Evolutionary conservation across 2,888 invertebrate species (phyloP), one percentile per base, ranked within the genome.

Genomic region (Drosophila histrio): DNA sequence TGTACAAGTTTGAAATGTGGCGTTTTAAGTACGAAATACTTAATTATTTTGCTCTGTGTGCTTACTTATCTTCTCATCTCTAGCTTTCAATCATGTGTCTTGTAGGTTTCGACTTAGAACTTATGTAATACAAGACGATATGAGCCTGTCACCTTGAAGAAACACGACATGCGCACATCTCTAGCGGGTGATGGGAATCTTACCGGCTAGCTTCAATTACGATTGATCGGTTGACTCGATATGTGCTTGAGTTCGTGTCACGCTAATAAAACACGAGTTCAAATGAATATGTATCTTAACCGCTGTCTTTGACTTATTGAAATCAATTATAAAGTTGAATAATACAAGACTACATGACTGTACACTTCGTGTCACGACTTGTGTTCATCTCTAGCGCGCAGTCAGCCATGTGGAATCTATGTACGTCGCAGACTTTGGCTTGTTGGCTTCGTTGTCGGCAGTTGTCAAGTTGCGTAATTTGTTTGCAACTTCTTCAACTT

Each of bases 391-490:
- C 32, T 30, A 30, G 28, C 15, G 26, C 11, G 46, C 32, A 57
- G 52, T 21, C 38, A 69, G 52, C 59, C 68, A 53, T 49, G 52
- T 72, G 64, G 68, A 74, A 74, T 65, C 38, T 32, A 52, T 30
- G 34, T 19, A 52, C 34, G 34, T 19, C 17, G 17, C 36, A 15
- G 36, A 11, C 28, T 39, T 50, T 28, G 44, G 65, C 43, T 28
- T 11, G 53, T 57, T 41, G 44, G 9, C 9, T 22, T 34, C 15
- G 15, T 34, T 30, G 44, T 38, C 22, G 41, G 13, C 21, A 76
- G 53, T 79, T 86, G 82, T 79, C 79, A 68, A 77, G 79, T 82
- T 86, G 80, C 72, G 77, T 77, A 82, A 79, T 83, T 86, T 86
- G 83, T 86, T 83, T 79, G 80, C 86, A 86, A 82, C 81, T 79